Conservation (phyloP, 1,140 invertebrate genomes). For the Penaeus chinensis region DNA sequence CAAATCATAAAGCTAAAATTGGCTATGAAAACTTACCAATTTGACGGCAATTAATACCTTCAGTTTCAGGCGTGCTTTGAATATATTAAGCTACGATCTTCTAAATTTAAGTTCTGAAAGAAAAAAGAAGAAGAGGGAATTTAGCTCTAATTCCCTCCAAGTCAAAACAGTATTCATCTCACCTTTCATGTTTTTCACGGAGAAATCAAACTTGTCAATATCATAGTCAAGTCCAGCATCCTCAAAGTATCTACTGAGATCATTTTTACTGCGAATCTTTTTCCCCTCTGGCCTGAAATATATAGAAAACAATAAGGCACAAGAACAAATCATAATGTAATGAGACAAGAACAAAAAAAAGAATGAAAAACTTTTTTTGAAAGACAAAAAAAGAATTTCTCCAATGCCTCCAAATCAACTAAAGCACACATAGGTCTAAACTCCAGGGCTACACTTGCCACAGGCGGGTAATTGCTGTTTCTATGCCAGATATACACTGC, state of each 20-base stretch:
- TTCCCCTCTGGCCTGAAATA: constrained; percentile 73
- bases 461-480: too few relatives aligned
- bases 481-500: too few relatives aligned
- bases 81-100: too few relatives aligned
- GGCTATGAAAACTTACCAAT: too few relatives aligned
- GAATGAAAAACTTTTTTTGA: too few relatives aligned
- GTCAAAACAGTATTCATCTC: constrained; percentile 67
- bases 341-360: background rate
- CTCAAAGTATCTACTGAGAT: constrained; percentile 74
- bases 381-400: too few relatives aligned
- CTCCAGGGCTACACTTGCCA: too few relatives aligned
- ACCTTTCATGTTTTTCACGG: constrained; percentile 77
- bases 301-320: background rate
- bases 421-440: too few relatives aligned
- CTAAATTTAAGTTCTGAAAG: background rate
- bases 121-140: background rate
- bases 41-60: too few relatives aligned
- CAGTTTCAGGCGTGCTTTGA: too few relatives aligned
- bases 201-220: constrained; percentile 74
- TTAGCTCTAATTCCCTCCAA: background rate
- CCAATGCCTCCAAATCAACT: too few relatives aligned
- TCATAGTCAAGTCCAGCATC: constrained; percentile 70
- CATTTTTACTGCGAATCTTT: constrained; percentile 74
- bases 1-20: too few relatives aligned
- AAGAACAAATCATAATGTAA: background rate